These are phyloP conservation scores for Coenobita brevimanus DNA, from an alignment of 1,140 invertebrate genomes.

Conservation along the genomic window DNA sequence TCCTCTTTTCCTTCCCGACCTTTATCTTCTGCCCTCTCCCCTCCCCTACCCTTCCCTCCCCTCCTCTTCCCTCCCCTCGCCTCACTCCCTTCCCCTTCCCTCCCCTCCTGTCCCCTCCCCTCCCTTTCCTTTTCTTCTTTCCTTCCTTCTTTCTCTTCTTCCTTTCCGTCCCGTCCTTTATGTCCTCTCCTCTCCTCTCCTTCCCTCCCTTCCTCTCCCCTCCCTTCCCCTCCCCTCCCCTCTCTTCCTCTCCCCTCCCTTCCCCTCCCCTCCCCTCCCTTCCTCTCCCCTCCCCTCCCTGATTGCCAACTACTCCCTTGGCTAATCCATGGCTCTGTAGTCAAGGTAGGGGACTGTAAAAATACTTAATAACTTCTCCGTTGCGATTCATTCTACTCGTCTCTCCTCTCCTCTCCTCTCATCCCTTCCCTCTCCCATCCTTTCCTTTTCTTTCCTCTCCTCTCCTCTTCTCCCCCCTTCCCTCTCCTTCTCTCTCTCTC, in stretches of 20 bases:
- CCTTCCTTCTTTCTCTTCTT: background rate
- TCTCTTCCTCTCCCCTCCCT: slow-evolving; percentile 7
- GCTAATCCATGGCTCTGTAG: too few species aligned
- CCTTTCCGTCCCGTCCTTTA: too few species aligned
- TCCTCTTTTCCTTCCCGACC: background rate
- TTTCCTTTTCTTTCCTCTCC: background rate
- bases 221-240: background rate
- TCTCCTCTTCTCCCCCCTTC: background rate
- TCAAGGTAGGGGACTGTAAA: too few species aligned
- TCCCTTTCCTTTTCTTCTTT: background rate
- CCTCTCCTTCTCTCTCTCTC: too few species aligned
- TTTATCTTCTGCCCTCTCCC: background rate
- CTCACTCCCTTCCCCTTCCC: too few species aligned
- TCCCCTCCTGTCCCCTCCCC: too few species aligned
- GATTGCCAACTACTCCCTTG: too few species aligned
- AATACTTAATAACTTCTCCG: too few species aligned
- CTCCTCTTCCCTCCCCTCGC: too few species aligned
- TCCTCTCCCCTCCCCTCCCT: background rate
- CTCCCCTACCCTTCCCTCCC: background rate
- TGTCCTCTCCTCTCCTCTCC: too few species aligned
- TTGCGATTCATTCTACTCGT: background rate
- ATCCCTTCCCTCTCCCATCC: too few species aligned
- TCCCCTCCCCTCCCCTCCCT: background rate
- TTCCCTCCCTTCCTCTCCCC: background rate
- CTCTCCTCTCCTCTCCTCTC: background rate